Base-by-base conservation (phyloP, 2,797 vertebrate species). In the Arremon aurantiirostris region DNA sequence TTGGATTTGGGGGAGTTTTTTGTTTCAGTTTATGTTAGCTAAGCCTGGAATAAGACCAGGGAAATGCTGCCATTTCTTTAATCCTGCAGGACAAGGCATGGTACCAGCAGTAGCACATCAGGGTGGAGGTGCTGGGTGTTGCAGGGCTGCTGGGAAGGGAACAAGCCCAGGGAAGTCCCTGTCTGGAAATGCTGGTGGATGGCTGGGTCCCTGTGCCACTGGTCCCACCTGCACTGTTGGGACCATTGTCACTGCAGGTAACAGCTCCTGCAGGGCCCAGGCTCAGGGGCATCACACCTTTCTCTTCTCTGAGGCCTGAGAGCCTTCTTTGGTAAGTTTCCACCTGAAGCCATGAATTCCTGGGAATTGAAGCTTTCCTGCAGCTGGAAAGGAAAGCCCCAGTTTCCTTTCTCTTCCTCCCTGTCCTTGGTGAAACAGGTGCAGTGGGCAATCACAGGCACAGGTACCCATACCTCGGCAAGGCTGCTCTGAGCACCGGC, bases 401-500 rank as follows among this genome's bases (percentile, higher is more conserved):
- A 39, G 39, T 41, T 41, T 41, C 39, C 39, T 41, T 9, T 71
- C 9, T 59, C 34, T 55, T 71, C n/a, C 10, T 81, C 14, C 7
- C 16, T 4, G 4, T 64, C 52, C 21, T 30, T 2, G 0, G 12
- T 35, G 78, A 73, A 75, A 32, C 0, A 60, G 21, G 21, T 13
- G 41, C 56, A 56, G 24, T 3, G 14, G 63, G n/a, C 0, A 0
- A 42, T 35, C 0, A 0, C 14, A 34, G 75, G 23, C 69, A 63
- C 10, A 2, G 49, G 44, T 14, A 30, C 16, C 26, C 13, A n/a
- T 69, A 46, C 42, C 34, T 30, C 27, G 9, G 13, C 30, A 56
- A 17, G 27, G 4, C 37, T 75, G 15, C 22, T 73, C 84, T 55
- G 56, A 50, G 60, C 14, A 34, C 11, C 12, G 32, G 18, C 20